A percentile compares a stretch with the other conserved stretches of the same genome.
Conservation (phyloP, 2,113 vertebrate species). For the Parotia lawesii region DNA sequence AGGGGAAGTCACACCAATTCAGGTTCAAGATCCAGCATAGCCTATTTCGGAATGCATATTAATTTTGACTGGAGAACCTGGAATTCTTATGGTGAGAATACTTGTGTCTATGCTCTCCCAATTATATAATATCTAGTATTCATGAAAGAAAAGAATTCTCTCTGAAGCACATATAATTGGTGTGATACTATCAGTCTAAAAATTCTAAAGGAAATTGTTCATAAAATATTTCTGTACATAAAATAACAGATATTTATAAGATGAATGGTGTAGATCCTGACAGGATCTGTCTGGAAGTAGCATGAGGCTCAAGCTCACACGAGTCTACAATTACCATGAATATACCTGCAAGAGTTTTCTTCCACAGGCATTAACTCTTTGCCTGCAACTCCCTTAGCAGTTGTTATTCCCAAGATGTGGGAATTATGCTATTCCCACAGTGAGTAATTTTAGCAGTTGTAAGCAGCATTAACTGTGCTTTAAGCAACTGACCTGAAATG, state of each 20-base stretch:
- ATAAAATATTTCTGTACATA: not conserved
- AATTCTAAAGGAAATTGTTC: not conserved
- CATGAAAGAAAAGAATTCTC: not conserved
- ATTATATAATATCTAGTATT: not conserved
- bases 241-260: not conserved
- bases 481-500: conserved; percentile 20
- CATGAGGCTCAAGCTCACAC: not conserved
- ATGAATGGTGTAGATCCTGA: not conserved
- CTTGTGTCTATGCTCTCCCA: not conserved
- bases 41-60: not conserved
- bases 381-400: not conserved
- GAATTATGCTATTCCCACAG: not conserved
- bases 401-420: not conserved
- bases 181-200: not conserved
- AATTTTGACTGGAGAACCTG: not conserved
- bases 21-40: not conserved
- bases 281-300: not conserved
- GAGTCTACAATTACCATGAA: not conserved
- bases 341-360: not conserved
- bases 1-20: not conserved
- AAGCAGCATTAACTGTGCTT: not conserved
- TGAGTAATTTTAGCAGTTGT: not conserved
- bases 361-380: not conserved
- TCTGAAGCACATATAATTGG: not conserved
- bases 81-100: not conserved